Base-by-base conservation (phyloP, 2,113 vertebrate species). In the Leucosticte australis region DNA sequence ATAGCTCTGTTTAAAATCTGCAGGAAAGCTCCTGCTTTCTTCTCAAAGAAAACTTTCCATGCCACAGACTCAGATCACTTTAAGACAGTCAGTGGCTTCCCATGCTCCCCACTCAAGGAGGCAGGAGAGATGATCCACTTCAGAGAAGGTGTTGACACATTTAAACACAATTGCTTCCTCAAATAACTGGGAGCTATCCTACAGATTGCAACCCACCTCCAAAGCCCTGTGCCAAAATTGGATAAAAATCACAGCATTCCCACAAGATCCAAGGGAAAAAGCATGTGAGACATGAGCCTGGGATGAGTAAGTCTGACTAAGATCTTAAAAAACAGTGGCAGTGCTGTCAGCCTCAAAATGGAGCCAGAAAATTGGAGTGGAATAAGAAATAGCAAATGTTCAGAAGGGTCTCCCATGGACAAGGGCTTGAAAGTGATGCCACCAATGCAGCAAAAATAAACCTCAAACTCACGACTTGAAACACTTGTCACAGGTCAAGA, bases 171-270 rank as follows among this genome's bases (percentile, higher is more conserved):
- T 64, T 71, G 47, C 70, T 95, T 95, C 95, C 92, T 93, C 87
- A 95, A 82, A 95, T 96, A 96, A 82, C 93, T 85, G 74, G 52
- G 85, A 89, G 3, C 74, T 70, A 2, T 56, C 79, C 60, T n/a
- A 63, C 77, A 75, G 90, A 89, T 75, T 78, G 62, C 56, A 92
- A 68, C 62, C 89, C 90, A 87, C 96, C 74, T 75, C 82, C 87
- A 70, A 60, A 89, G 41, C 44, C 37, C 52, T 20, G 7, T 16
- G 62, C 33, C 69, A 68, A 44, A 92, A 68, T 0, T 35, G 78
- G 81, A 3, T 68, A 50, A 75, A 80, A 47, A 23, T 60, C 62
- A 71, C 77, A 87, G 60, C 12, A 39, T 75, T 92, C 85, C 81
- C 57, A 76, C 41, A 52, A 59, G 57, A 60, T 83, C 41, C 63